Base-by-base conservation (phyloP, 2,113 vertebrate species). In the Sylvietta virens region DNA sequence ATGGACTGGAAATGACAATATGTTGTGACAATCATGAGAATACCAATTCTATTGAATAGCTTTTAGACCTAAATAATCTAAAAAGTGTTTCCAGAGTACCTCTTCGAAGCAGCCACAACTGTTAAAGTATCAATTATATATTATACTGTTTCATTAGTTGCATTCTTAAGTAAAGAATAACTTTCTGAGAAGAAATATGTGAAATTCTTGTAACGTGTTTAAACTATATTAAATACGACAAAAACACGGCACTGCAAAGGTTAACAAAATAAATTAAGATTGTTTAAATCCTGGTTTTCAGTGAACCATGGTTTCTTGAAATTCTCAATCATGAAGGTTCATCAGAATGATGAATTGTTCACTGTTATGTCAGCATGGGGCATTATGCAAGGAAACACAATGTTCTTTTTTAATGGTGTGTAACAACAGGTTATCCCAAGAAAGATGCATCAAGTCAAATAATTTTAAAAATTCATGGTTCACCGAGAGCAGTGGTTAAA, bases 301-400 rank as follows among this genome's bases (percentile, higher is more conserved):
- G 40, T 51, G 84, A 90, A 58, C 37, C 27, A 54, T 0, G 1
- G 15, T 50, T 86, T 62, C 48, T 87, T 28, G 20, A 92, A 95
- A 71, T 92, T 91, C 31, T 90, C 40, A 50, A 0, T 88, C 7
- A 5, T 35, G 45, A 86, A 92, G 45, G 20, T 53, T 85, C 78
- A 90, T 80, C 70, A 89, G 65, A 80, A 88, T 93, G 82, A 93
- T 92, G 40, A 62, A 92, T 90, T 79, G 22, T 40, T 92, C 37
- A 30, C 33, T 65, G 31, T 62, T 86, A 62, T 84, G 24, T 87
- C 72, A 81, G 47, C 27, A 79, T 53, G 71, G 27, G 87, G n/a
- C 39, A 81, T 82, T 91, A 65, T 85, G 50, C 62, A 66, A 91
- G 57, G 80, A 77, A 93, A 81, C 37, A 53, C 31, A 88, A 83